Base-by-base conservation (phyloP, 2,797 vertebrate genomes). In the Naso thynnoides region DNA sequence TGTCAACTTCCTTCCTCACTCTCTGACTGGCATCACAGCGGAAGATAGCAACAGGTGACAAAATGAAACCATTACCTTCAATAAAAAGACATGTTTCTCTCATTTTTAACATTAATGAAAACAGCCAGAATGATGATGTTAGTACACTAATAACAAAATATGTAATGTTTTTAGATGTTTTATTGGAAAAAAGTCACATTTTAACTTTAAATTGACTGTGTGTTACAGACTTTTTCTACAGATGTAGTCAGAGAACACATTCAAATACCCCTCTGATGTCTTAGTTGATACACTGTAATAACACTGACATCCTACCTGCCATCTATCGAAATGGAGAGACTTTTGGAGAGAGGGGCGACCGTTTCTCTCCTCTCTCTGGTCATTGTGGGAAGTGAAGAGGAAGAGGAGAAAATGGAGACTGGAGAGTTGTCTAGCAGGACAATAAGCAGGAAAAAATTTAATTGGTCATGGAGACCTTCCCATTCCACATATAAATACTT, bases 241-340 rank as follows among this genome's bases (percentile, higher is more conserved):
- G 26, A 36, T 6, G 8, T 23, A 31, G 11, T 38, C 33, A 19
- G 13, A 21, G 18, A 14, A 41, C 26, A 19, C 59, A 9, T 21
- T 26, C 9, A 26, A 26, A 57, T 5, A 53, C 33, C 18, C 13
- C 9, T 71, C 21, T 41, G 24, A 41, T 49, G 18, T 14, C 11
- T 16, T 41, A 8, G 7, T 26, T 59, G 5, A 21, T 18, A 11
- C 15, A 18, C 41, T 23, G 10, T 19, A n/a, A 6, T 15, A 42
- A 18, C 15, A 18, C 15, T 13, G 42, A 6, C 23, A 4, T 15
- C 61, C 10, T 81, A 93, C 88, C 95, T 97, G 97, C 94, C 95
- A 84, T 97, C 97, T 65, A 93, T 85, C 26, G 94, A 89, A 63
- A 94, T 77, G 0, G 96, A 94, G 24, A 95, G 89, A 8, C 95